Conservation (phyloP, 2,888 invertebrate species). For the Pristionchus japonicus region DNA sequence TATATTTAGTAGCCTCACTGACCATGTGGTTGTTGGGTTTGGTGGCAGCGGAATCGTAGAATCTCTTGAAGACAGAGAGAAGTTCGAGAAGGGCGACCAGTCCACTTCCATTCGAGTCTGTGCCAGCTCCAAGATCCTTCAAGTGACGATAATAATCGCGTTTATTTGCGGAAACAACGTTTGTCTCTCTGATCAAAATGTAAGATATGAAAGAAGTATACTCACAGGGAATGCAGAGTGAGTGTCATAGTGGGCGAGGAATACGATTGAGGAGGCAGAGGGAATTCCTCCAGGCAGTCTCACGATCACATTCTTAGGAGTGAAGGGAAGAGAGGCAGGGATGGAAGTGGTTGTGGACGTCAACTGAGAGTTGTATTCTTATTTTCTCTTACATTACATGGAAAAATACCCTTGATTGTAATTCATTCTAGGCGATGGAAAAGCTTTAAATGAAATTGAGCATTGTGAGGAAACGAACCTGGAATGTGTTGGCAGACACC, state of each 20-base stretch:
- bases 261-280: slow-evolving; percentile 86
- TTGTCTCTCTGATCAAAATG: too few species aligned
- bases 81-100: slow-evolving; percentile 87
- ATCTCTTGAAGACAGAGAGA: slow-evolving; percentile 85
- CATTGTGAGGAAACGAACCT: slow-evolving; percentile 52
- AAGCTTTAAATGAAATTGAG: too few species aligned
- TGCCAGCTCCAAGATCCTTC: slow-evolving; percentile 88
- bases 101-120: slow-evolving; percentile 93
- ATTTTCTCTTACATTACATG: too few species aligned
- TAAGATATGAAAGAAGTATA: neutral
- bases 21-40: slow-evolving; percentile 66
- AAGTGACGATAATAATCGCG: slow-evolving; percentile 77
- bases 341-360: slow-evolving; percentile 51
- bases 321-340: slow-evolving; percentile 46
- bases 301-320: slow-evolving; percentile 60
- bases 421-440: too few species aligned
- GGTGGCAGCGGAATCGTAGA: slow-evolving; percentile 67
- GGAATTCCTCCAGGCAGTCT: slow-evolving; percentile 66
- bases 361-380: slow-evolving; percentile 47
- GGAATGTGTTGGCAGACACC: slow-evolving; percentile 71
- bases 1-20: neutral
- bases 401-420: too few species aligned
- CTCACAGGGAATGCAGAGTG: slow-evolving; percentile 90
- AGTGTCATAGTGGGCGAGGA: slow-evolving; percentile 94
- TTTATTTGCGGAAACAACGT: too few species aligned